Conservation (phyloP, 2,113 vertebrate genomes). For the Odobenus rosmarus region DNA sequence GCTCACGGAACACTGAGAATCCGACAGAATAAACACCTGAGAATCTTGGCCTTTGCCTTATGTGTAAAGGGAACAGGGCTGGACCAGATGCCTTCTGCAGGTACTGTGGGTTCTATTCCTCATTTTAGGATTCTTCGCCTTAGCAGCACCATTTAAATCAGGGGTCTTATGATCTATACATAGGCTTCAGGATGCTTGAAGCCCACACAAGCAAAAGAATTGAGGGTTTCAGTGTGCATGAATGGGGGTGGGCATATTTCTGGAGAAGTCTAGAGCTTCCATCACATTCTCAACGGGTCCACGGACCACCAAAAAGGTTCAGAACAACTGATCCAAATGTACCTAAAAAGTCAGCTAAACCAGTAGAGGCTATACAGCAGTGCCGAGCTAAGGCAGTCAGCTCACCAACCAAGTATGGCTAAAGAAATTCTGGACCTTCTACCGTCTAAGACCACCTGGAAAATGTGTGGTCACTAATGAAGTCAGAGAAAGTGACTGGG, state of each 20-base stretch:
- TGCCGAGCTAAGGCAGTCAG: too few relatives aligned
- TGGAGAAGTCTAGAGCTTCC: not conserved
- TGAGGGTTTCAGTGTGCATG: not conserved
- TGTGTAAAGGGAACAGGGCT: not conserved
- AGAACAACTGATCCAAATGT: not conserved
- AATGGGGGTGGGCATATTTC: not conserved
- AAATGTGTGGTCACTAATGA: not conserved
- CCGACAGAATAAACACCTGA: not conserved
- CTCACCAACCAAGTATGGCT: not conserved
- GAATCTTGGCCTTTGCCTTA: not conserved
- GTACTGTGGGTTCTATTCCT: not conserved
- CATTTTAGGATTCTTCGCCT: not conserved
- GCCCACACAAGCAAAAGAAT: not conserved
- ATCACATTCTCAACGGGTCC: not conserved
- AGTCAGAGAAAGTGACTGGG: not conserved
- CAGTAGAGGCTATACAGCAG: not conserved
- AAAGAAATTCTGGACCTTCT: not conserved
- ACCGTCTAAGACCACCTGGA: not conserved
- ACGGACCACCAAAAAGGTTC: not conserved
- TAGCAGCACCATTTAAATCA: not conserved
- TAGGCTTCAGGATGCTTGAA: not conserved
- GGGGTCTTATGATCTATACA: not conserved
- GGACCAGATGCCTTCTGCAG: not conserved
- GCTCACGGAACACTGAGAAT: not conserved
- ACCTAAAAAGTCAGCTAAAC: not conserved